A percentile compares a stretch with the other conserved stretches of the same genome.
Conservation (phyloP, 2,888 invertebrate genomes). For the Plebejus argus region DNA sequence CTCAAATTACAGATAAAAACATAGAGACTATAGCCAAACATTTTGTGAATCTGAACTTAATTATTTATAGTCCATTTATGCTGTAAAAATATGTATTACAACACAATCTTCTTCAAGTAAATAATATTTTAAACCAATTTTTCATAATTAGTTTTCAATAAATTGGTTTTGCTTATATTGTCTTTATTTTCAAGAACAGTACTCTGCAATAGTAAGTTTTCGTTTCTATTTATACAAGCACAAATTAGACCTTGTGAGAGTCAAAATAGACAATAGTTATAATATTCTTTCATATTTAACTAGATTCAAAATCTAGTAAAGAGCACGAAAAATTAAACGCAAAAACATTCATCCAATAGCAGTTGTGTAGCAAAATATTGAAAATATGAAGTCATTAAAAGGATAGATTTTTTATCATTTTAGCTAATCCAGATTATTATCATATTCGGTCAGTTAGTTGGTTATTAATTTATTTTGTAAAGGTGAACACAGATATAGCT, state of each 20-base stretch:
- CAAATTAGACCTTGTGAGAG: constrained; percentile 17
- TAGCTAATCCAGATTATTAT: too few relatives aligned
- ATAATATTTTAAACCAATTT: neutral
- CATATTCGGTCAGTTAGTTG: neutral
- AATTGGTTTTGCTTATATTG: neutral
- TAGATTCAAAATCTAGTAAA: constrained; percentile 50
- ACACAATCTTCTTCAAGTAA: neutral
- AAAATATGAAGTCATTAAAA: neutral
- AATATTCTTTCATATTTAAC: neutral
- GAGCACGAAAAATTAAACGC: constrained; percentile 47
- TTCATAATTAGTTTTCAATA: neutral
- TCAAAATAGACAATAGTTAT: neutral
- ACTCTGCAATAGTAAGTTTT: neutral
- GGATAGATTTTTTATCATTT: neutral
- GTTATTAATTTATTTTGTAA: neutral
- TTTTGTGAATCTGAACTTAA: neutral
- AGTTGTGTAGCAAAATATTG: constrained; percentile 50
- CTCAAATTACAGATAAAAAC: constrained; percentile 4
- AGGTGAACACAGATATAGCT: neutral
- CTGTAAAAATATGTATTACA: neutral
- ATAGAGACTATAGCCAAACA: neutral
- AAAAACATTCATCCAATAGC: constrained; percentile 44
- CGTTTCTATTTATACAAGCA: constrained; percentile 39
- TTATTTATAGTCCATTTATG: neutral
- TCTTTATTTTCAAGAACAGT: neutral